Evolutionary conservation across 2,797 vertebrate genomes (phyloP).

Genomic region (Bovichtus diacanthus): DNA sequence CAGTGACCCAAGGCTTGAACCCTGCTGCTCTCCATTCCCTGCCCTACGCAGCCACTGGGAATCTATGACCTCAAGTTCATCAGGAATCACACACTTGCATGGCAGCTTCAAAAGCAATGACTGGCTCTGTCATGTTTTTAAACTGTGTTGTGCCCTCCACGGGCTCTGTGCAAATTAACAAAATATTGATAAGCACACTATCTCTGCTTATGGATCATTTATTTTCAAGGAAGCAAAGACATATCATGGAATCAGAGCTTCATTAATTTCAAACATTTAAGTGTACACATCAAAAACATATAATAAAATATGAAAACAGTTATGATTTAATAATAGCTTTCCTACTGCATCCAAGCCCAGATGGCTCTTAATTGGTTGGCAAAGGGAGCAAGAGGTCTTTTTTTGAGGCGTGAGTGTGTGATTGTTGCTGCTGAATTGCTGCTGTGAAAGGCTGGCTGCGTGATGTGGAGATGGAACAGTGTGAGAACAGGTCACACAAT

Average conservation of each 20-base stretch:
- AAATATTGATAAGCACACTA: constrained; percentile 29
- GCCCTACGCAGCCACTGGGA: constrained; percentile 81
- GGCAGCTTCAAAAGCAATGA: constrained; percentile 71
- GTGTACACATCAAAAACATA: constrained; percentile 45
- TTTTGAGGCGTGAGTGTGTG: constrained; percentile 94
- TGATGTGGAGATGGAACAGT: constrained; percentile 91
- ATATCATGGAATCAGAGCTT: neutral
- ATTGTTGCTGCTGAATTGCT: constrained; percentile 97
- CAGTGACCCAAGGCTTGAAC: constrained; percentile 85
- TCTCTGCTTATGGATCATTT: constrained; percentile 19
- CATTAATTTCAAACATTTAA: constrained; percentile 23
- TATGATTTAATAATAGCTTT: constrained; percentile 70
- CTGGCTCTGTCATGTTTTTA: constrained; percentile 71
- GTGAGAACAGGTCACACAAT: constrained; percentile 93
- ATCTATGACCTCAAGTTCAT: constrained; percentile 80
- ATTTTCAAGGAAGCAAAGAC: constrained; percentile 4
- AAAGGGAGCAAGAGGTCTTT: constrained; percentile 92
- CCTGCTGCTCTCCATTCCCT: constrained; percentile 82
- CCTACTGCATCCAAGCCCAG: constrained; percentile 87
- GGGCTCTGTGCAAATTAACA: constrained; percentile 40
- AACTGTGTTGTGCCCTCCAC: constrained; percentile 63
- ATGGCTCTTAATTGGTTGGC: constrained; percentile 98
- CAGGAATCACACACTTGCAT: constrained; percentile 79
- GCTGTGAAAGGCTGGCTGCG: constrained; percentile 92
- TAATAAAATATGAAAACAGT: constrained; percentile 56